A percentile compares a stretch with the other conserved stretches of the same genome.
phyloP scores from a whole-genome alignment of 2,113 vertebrate species.

The Sitta europaea region DNA sequence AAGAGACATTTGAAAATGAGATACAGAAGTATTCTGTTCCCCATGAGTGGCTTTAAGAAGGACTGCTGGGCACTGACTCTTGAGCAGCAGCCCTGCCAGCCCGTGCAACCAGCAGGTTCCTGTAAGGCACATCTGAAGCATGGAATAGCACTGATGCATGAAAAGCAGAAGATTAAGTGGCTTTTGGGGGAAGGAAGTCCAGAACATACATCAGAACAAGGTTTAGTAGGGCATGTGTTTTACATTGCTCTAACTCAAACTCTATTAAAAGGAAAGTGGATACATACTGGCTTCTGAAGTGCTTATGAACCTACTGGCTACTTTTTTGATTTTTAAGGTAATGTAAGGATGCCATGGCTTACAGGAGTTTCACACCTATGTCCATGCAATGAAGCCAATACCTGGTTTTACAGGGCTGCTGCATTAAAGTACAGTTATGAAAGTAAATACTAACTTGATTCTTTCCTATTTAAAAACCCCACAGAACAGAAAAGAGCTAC shows the following conservation, averaged over 20 bases:
- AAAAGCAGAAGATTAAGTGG: neutral
- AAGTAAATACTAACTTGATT: neutral
- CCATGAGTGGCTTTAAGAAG: neutral
- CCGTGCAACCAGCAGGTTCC: rapidly evolving
- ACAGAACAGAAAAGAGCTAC: neutral
- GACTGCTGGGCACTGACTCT: rapidly evolving
- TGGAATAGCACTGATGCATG: neutral
- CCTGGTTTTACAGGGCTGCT: neutral
- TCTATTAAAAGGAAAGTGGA: neutral
- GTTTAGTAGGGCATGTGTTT: neutral
- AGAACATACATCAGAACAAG: neutral
- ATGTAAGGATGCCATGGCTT: neutral
- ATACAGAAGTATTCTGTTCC: neutral
- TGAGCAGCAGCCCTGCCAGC: neutral
- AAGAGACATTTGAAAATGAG: neutral
- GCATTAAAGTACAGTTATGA: neutral
- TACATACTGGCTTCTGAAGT: neutral
- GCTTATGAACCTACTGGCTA: neutral
- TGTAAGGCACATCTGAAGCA: rapidly evolving
- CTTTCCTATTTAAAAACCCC: neutral
- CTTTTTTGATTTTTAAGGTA: neutral
- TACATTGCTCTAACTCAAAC: neutral
- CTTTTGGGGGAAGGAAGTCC: neutral
- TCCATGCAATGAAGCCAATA: neutral
- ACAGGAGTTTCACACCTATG: neutral